A percentile compares a stretch with the other conserved stretches of the same genome.
Conservation (phyloP, 2,113 vertebrate genomes). For the Aldabrachelys gigantea region DNA sequence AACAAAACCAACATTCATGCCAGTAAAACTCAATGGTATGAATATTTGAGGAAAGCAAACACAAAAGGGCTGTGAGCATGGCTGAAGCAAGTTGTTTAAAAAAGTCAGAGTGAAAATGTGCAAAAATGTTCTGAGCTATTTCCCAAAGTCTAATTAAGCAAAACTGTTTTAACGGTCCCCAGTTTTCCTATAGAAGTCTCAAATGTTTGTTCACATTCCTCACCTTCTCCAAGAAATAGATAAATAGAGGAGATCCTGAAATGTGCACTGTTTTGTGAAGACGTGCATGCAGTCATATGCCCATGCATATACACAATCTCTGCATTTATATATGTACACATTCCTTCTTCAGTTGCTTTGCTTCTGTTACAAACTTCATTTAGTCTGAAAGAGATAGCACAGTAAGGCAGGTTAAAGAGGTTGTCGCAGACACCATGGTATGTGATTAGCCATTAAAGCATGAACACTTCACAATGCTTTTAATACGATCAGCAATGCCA, state of each 20-base stretch:
- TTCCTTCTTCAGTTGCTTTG: background rate
- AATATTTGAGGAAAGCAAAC: conserved; percentile 27
- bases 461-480: rapidly evolving
- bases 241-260: rapidly evolving
- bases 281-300: rapidly evolving
- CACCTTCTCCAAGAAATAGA: rapidly evolving
- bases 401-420: rapidly evolving
- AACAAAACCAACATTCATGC: conserved; percentile 54
- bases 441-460: background rate
- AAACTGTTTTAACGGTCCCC: background rate
- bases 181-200: too few relatives aligned
- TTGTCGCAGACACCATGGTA: rapidly evolving
- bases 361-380: rapidly evolving
- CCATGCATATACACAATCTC: background rate
- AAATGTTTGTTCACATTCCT: rapidly evolving
- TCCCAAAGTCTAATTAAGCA: background rate
- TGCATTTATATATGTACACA: background rate
- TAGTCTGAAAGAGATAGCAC: background rate
- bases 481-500: rapidly evolving
- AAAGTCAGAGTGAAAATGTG: background rate
- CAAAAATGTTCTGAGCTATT: background rate
- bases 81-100: background rate
- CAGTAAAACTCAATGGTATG: background rate
- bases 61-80: background rate
- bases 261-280: rapidly evolving